Base-by-base conservation (phyloP, 1,140 invertebrate genomes). In the Cherax destructor region DNA sequence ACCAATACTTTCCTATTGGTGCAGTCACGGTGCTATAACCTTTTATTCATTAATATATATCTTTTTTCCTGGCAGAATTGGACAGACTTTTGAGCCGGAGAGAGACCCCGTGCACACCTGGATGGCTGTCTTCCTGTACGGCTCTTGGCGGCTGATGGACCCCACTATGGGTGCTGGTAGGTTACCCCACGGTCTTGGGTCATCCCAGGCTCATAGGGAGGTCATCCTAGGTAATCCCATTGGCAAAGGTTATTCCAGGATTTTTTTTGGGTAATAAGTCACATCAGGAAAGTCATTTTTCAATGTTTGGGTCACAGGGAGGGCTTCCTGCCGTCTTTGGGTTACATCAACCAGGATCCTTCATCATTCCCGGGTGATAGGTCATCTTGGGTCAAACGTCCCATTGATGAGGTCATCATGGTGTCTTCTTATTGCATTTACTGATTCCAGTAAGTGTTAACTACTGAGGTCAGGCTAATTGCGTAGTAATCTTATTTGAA, bases 161-260 rank as follows among this genome's bases (percentile, higher is more conserved):
- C 95, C 95, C 78, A 95, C 95, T 77, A 95, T 95, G 95, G 95
- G 95, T 59, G 95, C 95, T n/a, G 94, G 94, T 94, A 92, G 94
- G 56, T 94, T 94, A 79, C 5, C 52, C 6, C 52, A 9, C 52
- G 52, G 1, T 13, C 52, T 1, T 56, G 52, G 52, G 41, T 11
- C 61, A 3, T 83, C 50, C 9, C 18, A 18, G 81, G 52, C 11
- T 83, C 13, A 11, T 56, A 41, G 52, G 52, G 9, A 56, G 6
- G 52, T 56, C 52, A 9, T 56, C 52, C 52, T 13, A 41, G 30
- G 30, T 41, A 41, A 41, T 41, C 30, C 30, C 30, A 41, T 41
- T 1, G 56, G 0, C 72, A 72, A 41, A n/a, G 24, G 56, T 18
- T 24, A 10, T 81, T 11, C 7, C 11, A 30, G 79, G 49, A 11